Evolutionary conservation across 2,888 invertebrate genomes (phyloP), one percentile per base, ranked within the genome.

Genomic region (Pharmacophagus antenor): DNA sequence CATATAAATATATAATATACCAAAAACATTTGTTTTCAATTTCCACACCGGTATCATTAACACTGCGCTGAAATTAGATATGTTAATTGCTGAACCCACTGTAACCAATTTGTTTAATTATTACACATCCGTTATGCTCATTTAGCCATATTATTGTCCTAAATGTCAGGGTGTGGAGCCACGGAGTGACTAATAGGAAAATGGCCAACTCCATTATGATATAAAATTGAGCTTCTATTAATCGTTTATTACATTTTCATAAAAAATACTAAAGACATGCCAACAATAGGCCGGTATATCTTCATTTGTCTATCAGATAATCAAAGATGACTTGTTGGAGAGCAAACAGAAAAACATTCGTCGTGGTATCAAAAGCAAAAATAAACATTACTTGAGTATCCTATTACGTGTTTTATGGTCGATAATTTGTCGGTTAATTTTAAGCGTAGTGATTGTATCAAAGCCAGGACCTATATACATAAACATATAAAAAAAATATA

Each of bases 91-190:
- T 20, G n/a, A 12, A n/a, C 18, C 25, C 53, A 53, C 17, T 42
- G 25, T 12, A 8, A 44, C 18, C 23, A 53, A 44, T 53, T 44
- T n/a, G 20, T 46, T 54, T 18, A 54, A 54, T 27, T 46, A 27
- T 54, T 46, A 20, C 10, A 54, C 46, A 46, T 54, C 44, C 44
- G 46, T 20, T 54, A 20, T 20, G n/a, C 18, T 27, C 17, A 27
- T 54, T 46, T n/a, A 27, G 27, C 20, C 25, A 18, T 44, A 53
- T 53, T 53, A 18, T 10, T 12, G 5, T 17, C 31, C 31, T 15
- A 12, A 31, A 31, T 31, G 31, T 31, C 31, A 31, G 31, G 31
- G 31, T 31, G 31, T 31, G 31, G 31, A n/a, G 31, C 10, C 31
- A 10, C 31, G 31, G 31, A 27, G 7, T 8, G 7, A 31, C 31